Conservation (phyloP, 1,140 invertebrate species). For the Tigriopus japonicus region DNA sequence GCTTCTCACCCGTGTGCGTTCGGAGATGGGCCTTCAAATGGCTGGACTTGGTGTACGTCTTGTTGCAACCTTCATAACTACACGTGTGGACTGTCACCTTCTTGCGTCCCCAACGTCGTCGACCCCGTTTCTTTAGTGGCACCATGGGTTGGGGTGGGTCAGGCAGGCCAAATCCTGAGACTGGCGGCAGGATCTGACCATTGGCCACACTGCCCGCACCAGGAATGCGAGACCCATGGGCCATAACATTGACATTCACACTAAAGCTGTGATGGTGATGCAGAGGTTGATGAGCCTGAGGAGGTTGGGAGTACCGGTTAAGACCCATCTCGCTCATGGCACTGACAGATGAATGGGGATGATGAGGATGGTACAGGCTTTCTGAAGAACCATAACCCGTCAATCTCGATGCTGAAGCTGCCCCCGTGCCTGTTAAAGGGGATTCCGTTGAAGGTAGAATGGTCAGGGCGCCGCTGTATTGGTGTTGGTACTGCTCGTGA, state of each 20-base stretch:
- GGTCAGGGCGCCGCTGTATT: no score
- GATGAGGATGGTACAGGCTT: no score
- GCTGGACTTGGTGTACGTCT: conserved; percentile 50
- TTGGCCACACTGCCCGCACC: not conserved
- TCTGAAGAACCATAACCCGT: no score
- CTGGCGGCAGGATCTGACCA: not conserved
- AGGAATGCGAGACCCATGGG: not conserved
- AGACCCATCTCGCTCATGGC: no score
- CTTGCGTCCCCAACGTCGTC: not conserved
- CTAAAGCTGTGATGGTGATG: no score
- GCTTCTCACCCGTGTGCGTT: conserved; percentile 44
- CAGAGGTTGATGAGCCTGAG: no score
- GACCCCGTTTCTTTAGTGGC: not conserved
- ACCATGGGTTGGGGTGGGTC: not conserved
- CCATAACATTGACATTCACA: not conserved
- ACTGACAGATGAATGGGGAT: no score
- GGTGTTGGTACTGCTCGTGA: no score
- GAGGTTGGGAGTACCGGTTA: no score
- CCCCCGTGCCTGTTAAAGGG: no score
- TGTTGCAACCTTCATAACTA: conserved; percentile 41
- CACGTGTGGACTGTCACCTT: conserved; percentile 37
- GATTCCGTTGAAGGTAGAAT: no score
- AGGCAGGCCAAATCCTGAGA: not conserved
- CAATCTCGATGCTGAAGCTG: no score
- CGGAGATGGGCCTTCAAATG: conserved; percentile 45